A percentile compares a stretch with the other conserved stretches of the same genome.
Conservation (phyloP, 2,797 vertebrate species). For the Masticophis lateralis region DNA sequence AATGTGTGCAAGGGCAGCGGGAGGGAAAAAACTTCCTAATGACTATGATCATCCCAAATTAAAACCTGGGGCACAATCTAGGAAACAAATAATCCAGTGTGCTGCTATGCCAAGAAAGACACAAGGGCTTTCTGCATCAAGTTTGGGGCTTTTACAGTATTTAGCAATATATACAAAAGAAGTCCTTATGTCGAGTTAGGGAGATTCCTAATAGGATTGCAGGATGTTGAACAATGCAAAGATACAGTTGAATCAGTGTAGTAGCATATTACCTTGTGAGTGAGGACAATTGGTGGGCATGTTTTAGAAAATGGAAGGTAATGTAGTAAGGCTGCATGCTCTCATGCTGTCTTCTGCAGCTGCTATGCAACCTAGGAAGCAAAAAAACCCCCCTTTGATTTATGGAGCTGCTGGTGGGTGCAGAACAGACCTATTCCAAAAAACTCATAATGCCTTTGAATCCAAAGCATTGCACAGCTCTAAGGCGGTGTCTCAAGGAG, state of each 20-base stretch:
- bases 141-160: neutral
- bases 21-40: neutral
- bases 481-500: neutral
- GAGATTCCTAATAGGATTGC: neutral
- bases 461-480: neutral
- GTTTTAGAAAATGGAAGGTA: neutral
- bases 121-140: neutral
- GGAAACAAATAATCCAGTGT: neutral
- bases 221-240: neutral
- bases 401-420: neutral
- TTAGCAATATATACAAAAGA: neutral
- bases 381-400: neutral
- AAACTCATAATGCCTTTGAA: neutral
- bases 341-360: neutral
- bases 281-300: neutral
- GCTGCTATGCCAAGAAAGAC: neutral
- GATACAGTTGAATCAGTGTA: neutral
- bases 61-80: neutral
- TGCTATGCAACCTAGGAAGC: neutral
- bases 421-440: neutral
- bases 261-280: neutral
- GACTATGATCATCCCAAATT: constrained; percentile 21
- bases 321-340: neutral
- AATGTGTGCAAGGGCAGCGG: neutral
- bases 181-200: neutral